Evolutionary conservation across 2,797 vertebrate species (phyloP).

Genomic region (Phylloscopus collybita): DNA sequence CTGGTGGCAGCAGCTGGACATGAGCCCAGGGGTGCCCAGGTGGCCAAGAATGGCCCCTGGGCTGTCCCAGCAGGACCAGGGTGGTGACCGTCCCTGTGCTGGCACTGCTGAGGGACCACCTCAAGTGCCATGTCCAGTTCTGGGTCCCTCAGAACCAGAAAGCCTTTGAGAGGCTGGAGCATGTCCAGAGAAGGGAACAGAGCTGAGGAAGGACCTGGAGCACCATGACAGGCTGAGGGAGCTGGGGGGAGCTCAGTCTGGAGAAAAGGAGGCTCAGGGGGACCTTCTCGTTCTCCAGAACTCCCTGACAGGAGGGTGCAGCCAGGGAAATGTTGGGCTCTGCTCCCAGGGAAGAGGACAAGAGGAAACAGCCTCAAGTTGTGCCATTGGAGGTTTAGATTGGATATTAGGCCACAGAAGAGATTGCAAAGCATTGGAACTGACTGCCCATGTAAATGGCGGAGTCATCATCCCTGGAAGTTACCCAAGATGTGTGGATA

Average conservation of each 20-base stretch:
- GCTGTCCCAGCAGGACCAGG: background rate
- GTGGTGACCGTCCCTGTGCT: background rate
- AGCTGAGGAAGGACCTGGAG: background rate
- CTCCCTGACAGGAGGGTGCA: background rate
- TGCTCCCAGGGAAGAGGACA: background rate
- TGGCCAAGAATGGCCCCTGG: background rate
- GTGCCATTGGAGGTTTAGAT: background rate
- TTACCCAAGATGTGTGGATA: no score
- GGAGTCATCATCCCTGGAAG: background rate
- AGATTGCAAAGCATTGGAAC: background rate
- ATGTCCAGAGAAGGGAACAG: background rate
- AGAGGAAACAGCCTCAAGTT: background rate
- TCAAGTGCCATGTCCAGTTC: fast-evolving
- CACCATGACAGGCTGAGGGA: background rate
- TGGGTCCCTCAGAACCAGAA: background rate
- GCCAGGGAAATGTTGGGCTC: background rate
- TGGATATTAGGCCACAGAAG: no score
- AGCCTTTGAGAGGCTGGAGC: background rate
- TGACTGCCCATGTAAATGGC: background rate
- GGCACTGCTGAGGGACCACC: background rate
- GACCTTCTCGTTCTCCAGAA: background rate
- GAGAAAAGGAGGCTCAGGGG: background rate
- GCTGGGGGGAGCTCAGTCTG: background rate
- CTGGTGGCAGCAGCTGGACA: background rate
- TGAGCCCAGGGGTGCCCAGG: background rate